These are phyloP conservation scores for Philotrypesis tridentata DNA, from an alignment of 1,140 invertebrate species.

Conservation along the genomic window DNA sequence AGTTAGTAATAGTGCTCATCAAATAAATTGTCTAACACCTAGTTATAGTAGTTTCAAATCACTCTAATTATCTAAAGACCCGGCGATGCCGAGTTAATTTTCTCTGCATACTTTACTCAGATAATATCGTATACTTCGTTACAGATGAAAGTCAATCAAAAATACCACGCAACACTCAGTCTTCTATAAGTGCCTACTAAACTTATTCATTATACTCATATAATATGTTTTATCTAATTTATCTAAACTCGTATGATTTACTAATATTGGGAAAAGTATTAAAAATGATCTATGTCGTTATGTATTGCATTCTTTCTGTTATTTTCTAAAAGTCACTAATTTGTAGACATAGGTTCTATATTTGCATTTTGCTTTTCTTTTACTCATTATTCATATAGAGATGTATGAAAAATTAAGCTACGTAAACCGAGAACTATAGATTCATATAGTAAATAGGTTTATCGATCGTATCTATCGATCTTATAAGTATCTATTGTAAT, in stretches of 20 bases:
- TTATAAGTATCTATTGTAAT: neutral
- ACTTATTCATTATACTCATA: slow-evolving; percentile 28
- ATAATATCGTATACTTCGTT: slow-evolving; percentile 21
- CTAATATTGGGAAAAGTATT: neutral
- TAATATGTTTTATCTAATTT: neutral
- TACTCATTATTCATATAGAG: neutral
- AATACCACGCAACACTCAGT: slow-evolving; percentile 44
- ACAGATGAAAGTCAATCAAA: slow-evolving; percentile 40
- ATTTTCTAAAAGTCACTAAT: neutral
- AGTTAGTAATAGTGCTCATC: slow-evolving; percentile 25
- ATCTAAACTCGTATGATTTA: neutral
- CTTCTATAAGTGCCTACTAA: slow-evolving; percentile 43
- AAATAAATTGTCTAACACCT: slow-evolving; percentile 15
- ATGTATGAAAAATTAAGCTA: slow-evolving; percentile 16
- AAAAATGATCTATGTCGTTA: slow-evolving; percentile 21
- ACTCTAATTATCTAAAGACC: slow-evolving; percentile 36
- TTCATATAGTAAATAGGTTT: slow-evolving; percentile 1
- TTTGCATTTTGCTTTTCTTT: neutral
- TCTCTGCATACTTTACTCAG: slow-evolving; percentile 21
- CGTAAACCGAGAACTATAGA: slow-evolving; percentile 26
- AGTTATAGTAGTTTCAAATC: neutral
- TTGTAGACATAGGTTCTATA: neutral
- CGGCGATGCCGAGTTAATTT: slow-evolving; percentile 40
- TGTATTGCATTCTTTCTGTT: slow-evolving; percentile 8
- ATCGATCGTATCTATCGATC: neutral